Evolutionary conservation across 2,888 invertebrate species (phyloP).

Genomic region (Cantharis lateralis): DNA sequence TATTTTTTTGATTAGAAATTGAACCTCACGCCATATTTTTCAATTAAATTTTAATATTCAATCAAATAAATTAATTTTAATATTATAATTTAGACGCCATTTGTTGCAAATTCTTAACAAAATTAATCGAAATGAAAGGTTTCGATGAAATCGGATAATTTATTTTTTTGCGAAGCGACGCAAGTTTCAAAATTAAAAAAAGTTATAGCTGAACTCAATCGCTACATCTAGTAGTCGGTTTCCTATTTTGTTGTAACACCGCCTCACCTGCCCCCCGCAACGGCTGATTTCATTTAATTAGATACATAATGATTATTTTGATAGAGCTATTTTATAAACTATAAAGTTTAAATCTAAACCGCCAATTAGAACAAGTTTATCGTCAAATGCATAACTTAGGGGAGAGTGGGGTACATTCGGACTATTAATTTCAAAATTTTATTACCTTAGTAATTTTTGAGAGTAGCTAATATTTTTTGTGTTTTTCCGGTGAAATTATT

Average conservation of each 20-base stretch:
- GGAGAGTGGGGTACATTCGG: background rate
- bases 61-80: too few relatives aligned
- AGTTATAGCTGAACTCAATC: too few relatives aligned
- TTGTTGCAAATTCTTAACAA: background rate
- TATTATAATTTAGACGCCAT: too few relatives aligned
- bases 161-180: background rate
- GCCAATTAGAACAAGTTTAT: background rate
- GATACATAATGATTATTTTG: too few relatives aligned
- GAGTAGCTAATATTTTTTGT: too few relatives aligned
- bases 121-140: background rate
- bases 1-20: background rate
- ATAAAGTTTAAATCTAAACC: background rate
- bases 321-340: background rate
- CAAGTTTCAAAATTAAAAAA: background rate
- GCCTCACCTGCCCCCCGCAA: background rate
- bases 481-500: too few relatives aligned
- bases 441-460: too few relatives aligned
- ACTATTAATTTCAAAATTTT: background rate
- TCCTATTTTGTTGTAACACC: too few relatives aligned
- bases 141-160: background rate
- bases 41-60: background rate
- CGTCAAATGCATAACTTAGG: background rate
- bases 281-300: too few relatives aligned
- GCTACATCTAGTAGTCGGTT: too few relatives aligned
- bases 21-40: background rate